Evolutionary conservation across 2,113 vertebrate genomes (phyloP).

Genomic region (Zapornia atra): DNA sequence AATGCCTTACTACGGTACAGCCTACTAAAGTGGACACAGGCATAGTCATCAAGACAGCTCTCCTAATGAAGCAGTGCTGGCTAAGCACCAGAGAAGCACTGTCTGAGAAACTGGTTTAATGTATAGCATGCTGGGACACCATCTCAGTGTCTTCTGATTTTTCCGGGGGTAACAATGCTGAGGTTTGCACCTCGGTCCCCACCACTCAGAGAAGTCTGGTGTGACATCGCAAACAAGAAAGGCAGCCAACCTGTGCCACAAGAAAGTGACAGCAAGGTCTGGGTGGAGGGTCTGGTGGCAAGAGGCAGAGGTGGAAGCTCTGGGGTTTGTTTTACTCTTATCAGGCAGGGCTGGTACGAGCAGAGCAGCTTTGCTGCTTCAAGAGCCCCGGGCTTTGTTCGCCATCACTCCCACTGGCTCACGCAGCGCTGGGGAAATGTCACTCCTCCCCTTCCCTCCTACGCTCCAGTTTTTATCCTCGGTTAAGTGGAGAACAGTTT

Average conservation of each 20-base stretch:
- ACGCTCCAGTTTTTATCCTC: slow-evolving; percentile 32
- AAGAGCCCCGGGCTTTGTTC: slow-evolving; percentile 57
- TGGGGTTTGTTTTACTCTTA: neutral
- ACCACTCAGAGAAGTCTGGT: neutral
- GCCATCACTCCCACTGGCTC: slow-evolving; percentile 57
- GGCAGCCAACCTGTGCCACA: neutral
- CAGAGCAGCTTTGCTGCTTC: neutral
- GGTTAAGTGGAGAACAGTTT: neutral
- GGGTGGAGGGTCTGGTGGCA: neutral
- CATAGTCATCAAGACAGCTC: neutral
- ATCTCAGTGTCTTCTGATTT: neutral
- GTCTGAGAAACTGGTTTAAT: neutral
- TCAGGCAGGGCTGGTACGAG: slow-evolving; percentile 8
- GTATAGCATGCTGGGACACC: neutral
- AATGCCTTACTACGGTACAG: neutral
- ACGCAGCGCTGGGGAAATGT: neutral
- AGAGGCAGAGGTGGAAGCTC: neutral
- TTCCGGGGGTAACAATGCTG: neutral
- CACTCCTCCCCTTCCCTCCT: slow-evolving; percentile 14
- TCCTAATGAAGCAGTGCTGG: neutral
- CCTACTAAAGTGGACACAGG: neutral
- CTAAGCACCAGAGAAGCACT: neutral
- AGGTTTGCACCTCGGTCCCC: neutral
- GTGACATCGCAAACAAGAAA: no score
- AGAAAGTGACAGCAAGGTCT: neutral